Conservation (phyloP, 92 coral and sea anemone species). For the Epizoanthus ramosus region DNA sequence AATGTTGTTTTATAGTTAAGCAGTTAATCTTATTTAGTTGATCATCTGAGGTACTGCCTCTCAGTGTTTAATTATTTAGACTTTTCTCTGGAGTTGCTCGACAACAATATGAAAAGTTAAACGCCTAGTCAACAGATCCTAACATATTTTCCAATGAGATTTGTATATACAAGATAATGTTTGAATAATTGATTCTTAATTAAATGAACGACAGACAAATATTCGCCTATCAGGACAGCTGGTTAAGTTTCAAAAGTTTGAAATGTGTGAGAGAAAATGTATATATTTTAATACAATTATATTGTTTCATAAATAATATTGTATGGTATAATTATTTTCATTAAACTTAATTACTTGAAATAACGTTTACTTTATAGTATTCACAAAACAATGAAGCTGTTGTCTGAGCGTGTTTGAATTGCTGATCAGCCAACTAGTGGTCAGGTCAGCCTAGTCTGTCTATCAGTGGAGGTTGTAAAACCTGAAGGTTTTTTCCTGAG, state of each 20-base stretch:
- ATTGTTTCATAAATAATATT: background rate
- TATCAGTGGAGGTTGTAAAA: no score
- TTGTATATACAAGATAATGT: no score
- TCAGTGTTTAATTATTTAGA: background rate
- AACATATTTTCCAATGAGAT: no score
- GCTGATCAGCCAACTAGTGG: background rate
- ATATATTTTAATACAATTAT: conserved; percentile 16
- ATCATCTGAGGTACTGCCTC: background rate
- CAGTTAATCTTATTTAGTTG: background rate
- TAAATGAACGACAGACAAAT: background rate
- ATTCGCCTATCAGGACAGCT: background rate
- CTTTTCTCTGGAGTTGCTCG: conserved; percentile 1
- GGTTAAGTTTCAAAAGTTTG: conserved; percentile 11
- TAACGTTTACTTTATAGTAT: conserved; percentile 13
- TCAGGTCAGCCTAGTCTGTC: no score
- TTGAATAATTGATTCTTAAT: background rate
- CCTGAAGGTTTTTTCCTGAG: no score
- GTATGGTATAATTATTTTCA: conserved; percentile 30
- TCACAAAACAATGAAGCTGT: background rate
- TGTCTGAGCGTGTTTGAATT: background rate
- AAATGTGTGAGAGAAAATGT: background rate
- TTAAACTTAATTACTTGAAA: conserved; percentile 13
- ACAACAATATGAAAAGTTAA: background rate
- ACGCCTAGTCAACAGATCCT: background rate
- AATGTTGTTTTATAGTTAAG: no score